These are phyloP conservation scores for Corynorhinus townsendii DNA, from an alignment of 2,113 vertebrate species.

Conservation along the genomic window DNA sequence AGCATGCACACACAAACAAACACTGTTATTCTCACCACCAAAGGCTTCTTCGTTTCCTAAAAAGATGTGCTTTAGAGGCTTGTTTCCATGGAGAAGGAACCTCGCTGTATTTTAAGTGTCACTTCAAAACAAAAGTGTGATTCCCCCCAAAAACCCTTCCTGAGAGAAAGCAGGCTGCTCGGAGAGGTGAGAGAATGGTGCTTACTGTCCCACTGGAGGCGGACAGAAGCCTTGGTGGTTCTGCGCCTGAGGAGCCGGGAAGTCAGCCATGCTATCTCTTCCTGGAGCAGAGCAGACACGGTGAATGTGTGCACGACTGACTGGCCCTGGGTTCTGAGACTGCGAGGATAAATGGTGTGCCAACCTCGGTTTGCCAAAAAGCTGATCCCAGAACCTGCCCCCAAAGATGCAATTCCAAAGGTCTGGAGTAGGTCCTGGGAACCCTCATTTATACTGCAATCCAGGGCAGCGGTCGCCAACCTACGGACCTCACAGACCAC, in stretches of 20 bases:
- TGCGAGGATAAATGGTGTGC: accelerated
- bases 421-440: background rate
- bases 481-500: no score
- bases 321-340: background rate
- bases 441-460: background rate
- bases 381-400: background rate
- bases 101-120: background rate
- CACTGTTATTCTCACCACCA: background rate
- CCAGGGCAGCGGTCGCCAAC: background rate
- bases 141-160: background rate
- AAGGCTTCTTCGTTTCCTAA: background rate
- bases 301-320: accelerated
- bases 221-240: background rate
- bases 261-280: background rate
- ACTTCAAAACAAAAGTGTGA: background rate
- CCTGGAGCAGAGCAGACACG: background rate
- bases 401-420: background rate
- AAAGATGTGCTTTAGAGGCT: background rate
- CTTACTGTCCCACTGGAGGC: accelerated
- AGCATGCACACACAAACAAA: background rate
- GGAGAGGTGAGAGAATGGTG: background rate
- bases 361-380: background rate
- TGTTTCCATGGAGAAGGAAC: conserved; percentile 7
- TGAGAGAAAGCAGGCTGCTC: background rate
- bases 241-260: background rate